Conservation (phyloP, 2,888 invertebrate genomes). For the Stomorhina lunata region DNA sequence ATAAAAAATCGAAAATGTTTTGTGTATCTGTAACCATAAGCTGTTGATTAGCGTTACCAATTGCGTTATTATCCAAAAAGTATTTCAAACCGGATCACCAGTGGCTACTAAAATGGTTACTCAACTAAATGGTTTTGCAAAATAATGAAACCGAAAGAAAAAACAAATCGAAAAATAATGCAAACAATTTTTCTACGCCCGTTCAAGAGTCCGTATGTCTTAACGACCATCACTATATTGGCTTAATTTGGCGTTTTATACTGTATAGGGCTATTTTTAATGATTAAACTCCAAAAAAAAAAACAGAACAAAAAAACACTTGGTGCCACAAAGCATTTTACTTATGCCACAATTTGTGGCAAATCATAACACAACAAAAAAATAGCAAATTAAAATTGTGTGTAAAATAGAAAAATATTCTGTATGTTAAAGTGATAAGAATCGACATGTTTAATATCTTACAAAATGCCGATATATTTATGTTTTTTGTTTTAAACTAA, state of each 20-base stretch:
- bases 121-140: slow-evolving; percentile 52
- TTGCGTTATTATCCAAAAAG: slow-evolving; percentile 61
- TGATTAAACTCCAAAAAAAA: too few species aligned
- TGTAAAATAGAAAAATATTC: neutral
- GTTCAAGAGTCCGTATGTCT: neutral
- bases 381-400: neutral
- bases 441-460: slow-evolving; percentile 47
- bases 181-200: neutral
- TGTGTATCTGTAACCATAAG: slow-evolving; percentile 57
- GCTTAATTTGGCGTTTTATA: slow-evolving; percentile 50
- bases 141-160: neutral
- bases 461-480: neutral
- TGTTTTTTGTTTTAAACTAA: neutral
- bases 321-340: slow-evolving; percentile 36
- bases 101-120: slow-evolving; percentile 62
- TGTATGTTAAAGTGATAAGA: slow-evolving; percentile 42
- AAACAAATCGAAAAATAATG: neutral
- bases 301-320: neutral
- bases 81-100: slow-evolving; percentile 62
- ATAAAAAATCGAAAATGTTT: slow-evolving; percentile 19
- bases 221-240: slow-evolving; percentile 2
- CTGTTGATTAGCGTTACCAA: slow-evolving; percentile 66
- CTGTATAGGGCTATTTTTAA: slow-evolving; percentile 61
- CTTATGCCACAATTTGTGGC: slow-evolving; percentile 34
- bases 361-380: slow-evolving; percentile 8